A percentile compares a stretch with the other conserved stretches of the same genome.
These are phyloP conservation scores for Grallaria varia DNA, from an alignment of 2,113 vertebrate genomes.

Conservation along the genomic window DNA sequence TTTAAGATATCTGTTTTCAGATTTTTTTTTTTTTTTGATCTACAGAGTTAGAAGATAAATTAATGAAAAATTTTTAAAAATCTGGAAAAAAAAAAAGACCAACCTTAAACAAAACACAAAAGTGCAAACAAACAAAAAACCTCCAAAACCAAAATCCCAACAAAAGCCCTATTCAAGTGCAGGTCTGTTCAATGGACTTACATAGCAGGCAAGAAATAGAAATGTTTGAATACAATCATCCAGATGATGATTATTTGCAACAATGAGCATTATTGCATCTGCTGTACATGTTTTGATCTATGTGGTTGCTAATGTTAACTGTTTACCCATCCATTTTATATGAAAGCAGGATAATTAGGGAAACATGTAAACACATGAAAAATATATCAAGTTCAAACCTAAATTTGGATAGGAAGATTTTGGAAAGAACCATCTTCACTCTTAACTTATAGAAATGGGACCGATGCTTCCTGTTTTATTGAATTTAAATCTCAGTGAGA, in stretches of 20 bases:
- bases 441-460: not conserved
- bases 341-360: not conserved
- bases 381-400: not conserved
- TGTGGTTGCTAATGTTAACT: not conserved
- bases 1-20: not conserved
- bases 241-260: not conserved
- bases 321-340: not conserved
- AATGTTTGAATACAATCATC: not conserved
- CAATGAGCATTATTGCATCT: not conserved
- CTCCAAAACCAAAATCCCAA: rapidly evolving
- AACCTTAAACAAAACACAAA: not conserved
- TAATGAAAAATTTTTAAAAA: not conserved
- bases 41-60: not conserved
- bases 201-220: not conserved
- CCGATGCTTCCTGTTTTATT: not conserved
- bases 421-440: not conserved
- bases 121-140: not conserved
- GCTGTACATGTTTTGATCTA: not conserved
- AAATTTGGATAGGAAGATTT: not conserved
- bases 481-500: not conserved
- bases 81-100: no score
- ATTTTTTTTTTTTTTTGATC: no score
- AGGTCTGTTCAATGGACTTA: not conserved
- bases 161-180: not conserved
- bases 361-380: not conserved